Percentiles rank a stretch among this genome's conserved stretches.
Conservation (phyloP, 2,113 vertebrate species). For the Neomonachus schauinslandi region DNA sequence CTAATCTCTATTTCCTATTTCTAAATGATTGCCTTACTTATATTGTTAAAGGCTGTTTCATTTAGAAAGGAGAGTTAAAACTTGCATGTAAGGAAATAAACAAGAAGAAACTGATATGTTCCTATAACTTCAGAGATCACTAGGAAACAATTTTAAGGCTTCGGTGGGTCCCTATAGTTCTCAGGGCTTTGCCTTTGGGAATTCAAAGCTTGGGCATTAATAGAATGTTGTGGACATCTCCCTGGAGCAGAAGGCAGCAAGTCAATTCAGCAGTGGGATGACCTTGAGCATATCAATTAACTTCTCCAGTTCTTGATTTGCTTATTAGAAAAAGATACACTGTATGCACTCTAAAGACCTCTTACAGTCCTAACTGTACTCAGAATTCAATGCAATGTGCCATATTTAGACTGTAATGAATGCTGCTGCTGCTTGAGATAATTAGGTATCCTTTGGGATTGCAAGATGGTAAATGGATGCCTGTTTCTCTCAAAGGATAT, state of each 20-base stretch:
- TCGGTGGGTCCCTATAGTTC: background rate
- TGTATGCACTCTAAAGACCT: background rate
- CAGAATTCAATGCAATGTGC: constrained; percentile 18
- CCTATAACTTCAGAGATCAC: background rate
- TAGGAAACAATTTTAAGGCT: background rate
- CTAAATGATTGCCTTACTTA: background rate
- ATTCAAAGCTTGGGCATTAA: background rate
- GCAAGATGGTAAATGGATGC: constrained; percentile 69
- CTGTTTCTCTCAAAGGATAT: constrained; percentile 64
- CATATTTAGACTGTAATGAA: constrained; percentile 64
- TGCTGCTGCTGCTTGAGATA: constrained; percentile 50
- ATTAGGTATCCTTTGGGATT: constrained; percentile 64
- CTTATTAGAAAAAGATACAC: constrained; percentile 2
- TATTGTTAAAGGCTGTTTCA: background rate
- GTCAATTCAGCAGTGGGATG: background rate
- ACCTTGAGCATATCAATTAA: constrained; percentile 38
- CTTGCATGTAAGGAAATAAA: background rate
- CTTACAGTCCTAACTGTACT: background rate
- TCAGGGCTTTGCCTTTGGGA: background rate
- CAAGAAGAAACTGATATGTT: background rate
- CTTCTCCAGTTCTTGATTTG: background rate
- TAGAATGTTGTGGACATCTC: background rate
- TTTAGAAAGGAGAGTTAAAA: background rate
- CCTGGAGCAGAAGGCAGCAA: background rate
- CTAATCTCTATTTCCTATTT: constrained; percentile 22